These are phyloP conservation scores for Merodon equestris DNA, from an alignment of 2,888 invertebrate genomes.

Conservation along the genomic window DNA sequence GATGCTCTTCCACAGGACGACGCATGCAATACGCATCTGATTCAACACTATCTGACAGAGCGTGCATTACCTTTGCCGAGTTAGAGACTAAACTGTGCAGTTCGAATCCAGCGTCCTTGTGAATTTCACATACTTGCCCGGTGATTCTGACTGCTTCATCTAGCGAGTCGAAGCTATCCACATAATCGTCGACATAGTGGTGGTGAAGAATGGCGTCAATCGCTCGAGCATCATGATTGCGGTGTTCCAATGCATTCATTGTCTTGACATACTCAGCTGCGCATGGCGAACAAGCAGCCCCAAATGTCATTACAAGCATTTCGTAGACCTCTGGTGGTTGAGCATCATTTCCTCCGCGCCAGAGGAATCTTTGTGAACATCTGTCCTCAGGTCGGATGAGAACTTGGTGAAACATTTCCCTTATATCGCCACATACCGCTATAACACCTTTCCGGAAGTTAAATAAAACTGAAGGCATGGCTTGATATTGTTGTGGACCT, in stretches of 20 bases:
- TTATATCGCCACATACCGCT: not conserved
- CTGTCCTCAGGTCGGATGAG: not conserved
- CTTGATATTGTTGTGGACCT: slow-evolving; percentile 34
- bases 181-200: too few relatives aligned
- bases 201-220: not conserved
- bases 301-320: not conserved
- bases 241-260: not conserved
- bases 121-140: too few relatives aligned
- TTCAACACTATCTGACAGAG: too few relatives aligned
- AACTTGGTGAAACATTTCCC: slow-evolving; percentile 4
- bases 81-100: too few relatives aligned
- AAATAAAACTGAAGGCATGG: slow-evolving; percentile 52
- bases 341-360: not conserved
- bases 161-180: too few relatives aligned
- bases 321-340: not conserved
- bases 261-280: not conserved
- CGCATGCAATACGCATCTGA: too few relatives aligned
- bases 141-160: too few relatives aligned
- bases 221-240: not conserved
- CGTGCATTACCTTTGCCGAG: too few relatives aligned
- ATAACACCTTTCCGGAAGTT: slow-evolving; percentile 55
- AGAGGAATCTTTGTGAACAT: slow-evolving; percentile 8
- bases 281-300: slow-evolving; percentile 1
- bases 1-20: too few relatives aligned
- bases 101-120: too few relatives aligned